phyloP scores from a whole-genome alignment of 2,888 invertebrate species.

The Horisme vitalbata region DNA sequence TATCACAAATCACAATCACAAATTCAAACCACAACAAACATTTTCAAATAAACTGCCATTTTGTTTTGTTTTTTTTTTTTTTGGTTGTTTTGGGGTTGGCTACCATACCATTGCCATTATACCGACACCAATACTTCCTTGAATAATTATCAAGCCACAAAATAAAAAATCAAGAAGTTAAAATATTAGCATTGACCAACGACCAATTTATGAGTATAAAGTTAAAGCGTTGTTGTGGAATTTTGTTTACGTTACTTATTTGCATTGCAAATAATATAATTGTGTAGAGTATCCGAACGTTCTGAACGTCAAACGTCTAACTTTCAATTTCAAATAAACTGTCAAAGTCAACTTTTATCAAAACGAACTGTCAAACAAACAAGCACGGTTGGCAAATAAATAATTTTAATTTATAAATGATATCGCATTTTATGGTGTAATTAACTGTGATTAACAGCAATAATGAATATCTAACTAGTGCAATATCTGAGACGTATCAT shows the following conservation, averaged over 20 bases:
- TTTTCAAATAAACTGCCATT: constrained; percentile 16
- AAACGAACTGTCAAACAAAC: constrained; percentile 1
- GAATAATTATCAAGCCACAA: no score
- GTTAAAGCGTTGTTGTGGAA: no score
- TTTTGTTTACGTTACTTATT: no score
- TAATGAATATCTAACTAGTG: constrained; percentile 4
- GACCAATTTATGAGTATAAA: no score
- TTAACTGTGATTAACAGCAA: constrained; percentile 9
- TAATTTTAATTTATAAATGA: neutral
- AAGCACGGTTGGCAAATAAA: constrained; percentile 8
- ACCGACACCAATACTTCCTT: no score
- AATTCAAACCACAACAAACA: constrained; percentile 2
- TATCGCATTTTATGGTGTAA: constrained; percentile 13
- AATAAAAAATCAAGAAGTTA: no score
- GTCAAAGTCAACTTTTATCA: neutral
- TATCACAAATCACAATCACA: neutral
- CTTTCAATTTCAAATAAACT: neutral
- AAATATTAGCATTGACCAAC: no score
- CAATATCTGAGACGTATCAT: constrained; percentile 11
- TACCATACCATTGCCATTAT: no score
- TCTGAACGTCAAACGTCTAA: no score
- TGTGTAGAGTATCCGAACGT: no score
- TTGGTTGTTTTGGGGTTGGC: no score
- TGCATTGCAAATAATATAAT: no score
- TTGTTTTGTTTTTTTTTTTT: neutral